Base-by-base conservation (phyloP, 2,888 invertebrate species). In the Craniophora ligustri region DNA sequence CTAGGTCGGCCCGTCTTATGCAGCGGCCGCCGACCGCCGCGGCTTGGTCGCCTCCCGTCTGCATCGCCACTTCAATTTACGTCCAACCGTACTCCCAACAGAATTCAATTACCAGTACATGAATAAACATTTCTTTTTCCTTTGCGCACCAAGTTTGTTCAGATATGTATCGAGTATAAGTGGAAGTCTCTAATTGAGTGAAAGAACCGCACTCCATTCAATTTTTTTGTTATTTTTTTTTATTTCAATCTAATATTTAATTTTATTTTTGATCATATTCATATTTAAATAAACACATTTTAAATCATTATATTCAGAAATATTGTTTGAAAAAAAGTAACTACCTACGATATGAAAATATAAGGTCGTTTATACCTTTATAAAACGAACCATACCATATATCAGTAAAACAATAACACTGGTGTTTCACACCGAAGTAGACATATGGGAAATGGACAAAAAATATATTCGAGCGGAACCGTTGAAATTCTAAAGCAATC, bases 71-170 rank as follows among this genome's bases (percentile, higher is more conserved):
- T 81, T 73, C 74, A 82, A 79, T 82, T 82, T 79, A 68, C 76
- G 70, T 73, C 64, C 69, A 75, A 65, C 75, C 72, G 64, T 69
- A 71, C 74, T 76, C 66, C 63, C 64, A 58, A 54, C 76, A 72
- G 78, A 82, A 84, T 82, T 78, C 77, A 81, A 82, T 82, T 83
- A 82, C 75, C 70, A 72, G 66, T 76, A 76, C 78, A 81, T 82
- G 81, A 82, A 82, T 82, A 84, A 80, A 81, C 79, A 83, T 81
- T 67, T 41, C 48, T 73, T 75, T 78, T 74, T 67, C 64, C 57
- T 58, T 41, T 63, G 48, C 48, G 47, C 58, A 42, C 44, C 57
- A 51, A 57, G 63, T 53, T 50, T 53, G 39, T 57, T 69, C 46
- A 15, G 48, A 50, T 48, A 59, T 50, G 49, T 60, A 56, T 72